These are phyloP conservation scores for Philereme vetulata DNA, from an alignment of 2,888 invertebrate species.

Conservation along the genomic window DNA sequence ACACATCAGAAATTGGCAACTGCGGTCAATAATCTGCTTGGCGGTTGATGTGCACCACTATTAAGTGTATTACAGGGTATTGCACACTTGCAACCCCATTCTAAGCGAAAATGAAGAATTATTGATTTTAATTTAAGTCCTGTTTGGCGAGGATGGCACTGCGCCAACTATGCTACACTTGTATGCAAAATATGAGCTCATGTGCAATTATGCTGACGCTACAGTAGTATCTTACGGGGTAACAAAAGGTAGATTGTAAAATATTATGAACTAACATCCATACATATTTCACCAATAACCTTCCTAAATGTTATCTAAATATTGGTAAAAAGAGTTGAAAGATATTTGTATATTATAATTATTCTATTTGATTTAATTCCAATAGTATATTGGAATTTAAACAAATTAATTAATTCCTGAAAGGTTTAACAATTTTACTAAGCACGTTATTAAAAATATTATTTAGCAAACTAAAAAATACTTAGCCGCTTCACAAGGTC, in stretches of 20 bases:
- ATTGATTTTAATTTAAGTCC: conserved; percentile 29
- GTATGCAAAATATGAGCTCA: conserved; percentile 28
- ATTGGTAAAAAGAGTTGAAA: too few species aligned
- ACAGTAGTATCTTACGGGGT: conserved; percentile 14
- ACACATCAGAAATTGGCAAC: background rate
- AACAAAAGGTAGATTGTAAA: conserved; percentile 12
- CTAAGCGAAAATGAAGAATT: conserved; percentile 27
- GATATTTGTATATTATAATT: too few species aligned
- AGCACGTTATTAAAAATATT: too few species aligned
- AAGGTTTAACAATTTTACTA: too few species aligned
- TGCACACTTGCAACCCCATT: background rate
- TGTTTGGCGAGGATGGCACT: conserved; percentile 20
- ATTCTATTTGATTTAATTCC: too few species aligned
- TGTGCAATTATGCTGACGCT: conserved; percentile 24
- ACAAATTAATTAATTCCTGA: too few species aligned
- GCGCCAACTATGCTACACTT: conserved; percentile 26
- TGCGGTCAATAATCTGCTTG: conserved; percentile 1
- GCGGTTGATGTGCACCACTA: background rate
- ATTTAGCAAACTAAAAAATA: background rate
- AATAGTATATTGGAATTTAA: too few species aligned
- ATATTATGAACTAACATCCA: background rate
- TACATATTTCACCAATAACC: too few species aligned
- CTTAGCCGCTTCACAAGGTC: background rate
- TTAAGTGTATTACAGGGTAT: background rate
- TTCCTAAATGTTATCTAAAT: too few species aligned